Conservation (phyloP, 2,888 invertebrate genomes). For the Copidosoma aretas region DNA sequence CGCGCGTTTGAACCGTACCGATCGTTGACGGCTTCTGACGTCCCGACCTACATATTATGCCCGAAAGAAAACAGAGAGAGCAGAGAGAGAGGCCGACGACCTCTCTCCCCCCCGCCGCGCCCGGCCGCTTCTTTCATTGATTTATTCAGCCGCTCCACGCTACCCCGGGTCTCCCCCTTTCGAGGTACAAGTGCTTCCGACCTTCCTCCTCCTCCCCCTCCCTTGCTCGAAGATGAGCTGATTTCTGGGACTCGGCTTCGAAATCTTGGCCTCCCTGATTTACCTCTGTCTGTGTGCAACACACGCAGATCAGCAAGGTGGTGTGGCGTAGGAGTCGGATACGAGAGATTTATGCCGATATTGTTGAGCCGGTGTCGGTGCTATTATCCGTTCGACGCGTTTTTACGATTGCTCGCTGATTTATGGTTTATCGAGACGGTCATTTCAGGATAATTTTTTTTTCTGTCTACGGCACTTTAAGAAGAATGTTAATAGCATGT, state of each 20-base stretch:
- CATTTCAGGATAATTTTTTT: neutral
- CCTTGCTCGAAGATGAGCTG: neutral
- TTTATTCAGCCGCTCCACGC: constrained; percentile 1
- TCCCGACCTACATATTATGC: neutral
- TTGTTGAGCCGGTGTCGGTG: neutral
- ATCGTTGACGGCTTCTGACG: too few species aligned
- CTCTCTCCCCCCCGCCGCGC: neutral
- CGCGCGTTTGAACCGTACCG: too few species aligned
- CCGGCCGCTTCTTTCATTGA: neutral
- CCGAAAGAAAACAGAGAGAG: too few species aligned
- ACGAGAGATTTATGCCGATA: neutral
- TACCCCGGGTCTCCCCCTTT: neutral
- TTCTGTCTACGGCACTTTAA: neutral
- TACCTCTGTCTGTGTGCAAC: too few species aligned
- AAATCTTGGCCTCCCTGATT: too few species aligned
- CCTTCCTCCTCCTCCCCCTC: neutral
- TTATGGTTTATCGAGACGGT: neutral
- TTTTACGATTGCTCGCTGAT: neutral
- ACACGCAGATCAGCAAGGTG: too few species aligned
- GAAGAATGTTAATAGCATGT: too few species aligned
- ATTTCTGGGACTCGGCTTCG: constrained; percentile 1
- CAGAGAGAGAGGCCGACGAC: neutral
- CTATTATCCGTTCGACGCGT: neutral
- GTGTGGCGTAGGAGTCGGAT: neutral
- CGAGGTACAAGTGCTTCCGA: neutral